Conservation (phyloP, 2,113 vertebrate species). For the Larimichthys crocea region DNA sequence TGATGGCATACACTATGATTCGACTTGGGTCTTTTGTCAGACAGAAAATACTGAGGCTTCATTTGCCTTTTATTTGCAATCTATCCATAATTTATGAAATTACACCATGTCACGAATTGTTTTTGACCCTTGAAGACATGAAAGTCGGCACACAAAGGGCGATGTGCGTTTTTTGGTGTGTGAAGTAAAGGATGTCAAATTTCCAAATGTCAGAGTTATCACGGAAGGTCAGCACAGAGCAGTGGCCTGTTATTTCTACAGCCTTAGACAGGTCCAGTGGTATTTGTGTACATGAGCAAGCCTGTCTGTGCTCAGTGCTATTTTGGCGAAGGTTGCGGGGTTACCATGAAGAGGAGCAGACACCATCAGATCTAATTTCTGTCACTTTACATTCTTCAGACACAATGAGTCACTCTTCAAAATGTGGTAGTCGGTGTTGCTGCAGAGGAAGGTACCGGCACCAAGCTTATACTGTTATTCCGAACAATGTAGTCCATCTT, state of each 20-base stretch:
- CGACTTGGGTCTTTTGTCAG: not conserved
- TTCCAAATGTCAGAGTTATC: slow-evolving; percentile 60
- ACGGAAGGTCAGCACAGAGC: slow-evolving; percentile 30
- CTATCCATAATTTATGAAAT: slow-evolving; percentile 6
- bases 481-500: not conserved
- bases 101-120: not conserved
- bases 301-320: slow-evolving; percentile 11
- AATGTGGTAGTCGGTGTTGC: not conserved
- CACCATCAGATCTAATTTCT: slow-evolving; percentile 15
- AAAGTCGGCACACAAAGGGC: not conserved
- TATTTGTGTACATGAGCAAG: slow-evolving; percentile 43
- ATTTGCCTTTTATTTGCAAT: not conserved
- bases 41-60: not conserved
- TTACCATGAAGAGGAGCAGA: not conserved
- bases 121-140: slow-evolving; percentile 30
- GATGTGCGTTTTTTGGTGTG: slow-evolving; percentile 12
- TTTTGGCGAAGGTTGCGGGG: slow-evolving; percentile 23
- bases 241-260: slow-evolving; percentile 18
- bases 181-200: slow-evolving; percentile 53
- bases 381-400: slow-evolving; percentile 4
- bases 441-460: not conserved
- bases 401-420: slow-evolving; percentile 21
- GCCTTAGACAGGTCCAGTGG: slow-evolving; percentile 28
- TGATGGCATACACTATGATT: not conserved
- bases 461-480: not conserved